Evolutionary conservation across 35 echinoderm and acorn worm genomes (phyloP).

Genomic region (Apostichopus japonicus): DNA sequence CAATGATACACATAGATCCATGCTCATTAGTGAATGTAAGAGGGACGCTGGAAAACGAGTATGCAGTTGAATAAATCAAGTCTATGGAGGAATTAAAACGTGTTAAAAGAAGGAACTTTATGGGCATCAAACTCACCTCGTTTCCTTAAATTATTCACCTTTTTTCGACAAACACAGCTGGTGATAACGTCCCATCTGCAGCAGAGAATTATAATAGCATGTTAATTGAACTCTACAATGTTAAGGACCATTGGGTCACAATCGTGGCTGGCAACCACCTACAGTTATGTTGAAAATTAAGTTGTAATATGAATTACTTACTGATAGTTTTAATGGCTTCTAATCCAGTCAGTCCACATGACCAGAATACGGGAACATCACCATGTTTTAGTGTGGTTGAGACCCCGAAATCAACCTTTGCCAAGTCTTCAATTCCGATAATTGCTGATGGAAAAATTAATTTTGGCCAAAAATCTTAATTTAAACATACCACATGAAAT

Average conservation of each 20-base stretch:
- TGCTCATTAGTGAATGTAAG: neutral
- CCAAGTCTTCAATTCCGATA: conserved; percentile 81
- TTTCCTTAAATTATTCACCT: too few species aligned
- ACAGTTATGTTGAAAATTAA: too few species aligned
- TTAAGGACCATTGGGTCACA: neutral
- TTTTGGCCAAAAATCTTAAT: too few species aligned
- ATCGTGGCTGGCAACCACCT: too few species aligned
- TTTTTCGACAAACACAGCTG: too few species aligned
- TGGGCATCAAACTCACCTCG: too few species aligned
- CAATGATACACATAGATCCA: conserved; percentile 32
- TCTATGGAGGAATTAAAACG: too few species aligned
- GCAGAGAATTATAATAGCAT: too few species aligned
- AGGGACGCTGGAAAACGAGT: neutral
- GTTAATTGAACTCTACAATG: too few species aligned
- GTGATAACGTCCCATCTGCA: too few species aligned
- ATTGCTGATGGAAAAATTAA: conserved; percentile 25
- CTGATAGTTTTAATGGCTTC: conserved; percentile 72
- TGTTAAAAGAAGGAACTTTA: too few species aligned
- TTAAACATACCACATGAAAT: too few species aligned
- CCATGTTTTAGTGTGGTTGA: conserved; percentile 55
- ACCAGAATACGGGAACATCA: conserved; percentile 88
- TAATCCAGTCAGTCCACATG: conserved; percentile 77
- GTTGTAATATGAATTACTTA: conserved; percentile 24
- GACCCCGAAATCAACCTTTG: conserved; percentile 63
- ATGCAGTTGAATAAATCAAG: neutral